Evolutionary conservation across 2,888 invertebrate genomes (phyloP).

Genomic region (Acrobeloides nanus): DNA sequence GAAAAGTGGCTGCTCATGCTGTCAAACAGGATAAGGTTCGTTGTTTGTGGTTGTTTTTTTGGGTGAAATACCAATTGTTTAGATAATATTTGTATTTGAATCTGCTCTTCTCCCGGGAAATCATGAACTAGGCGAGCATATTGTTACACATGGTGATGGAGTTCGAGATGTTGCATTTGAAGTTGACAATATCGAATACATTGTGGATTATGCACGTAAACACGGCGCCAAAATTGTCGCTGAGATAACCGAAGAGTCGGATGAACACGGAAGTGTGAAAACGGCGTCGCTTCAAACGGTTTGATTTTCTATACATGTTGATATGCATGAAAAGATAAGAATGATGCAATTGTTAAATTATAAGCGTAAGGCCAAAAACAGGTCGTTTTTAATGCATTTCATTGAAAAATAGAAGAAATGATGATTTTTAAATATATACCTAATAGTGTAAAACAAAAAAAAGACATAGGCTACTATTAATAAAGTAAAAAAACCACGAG

Average conservation of each 20-base stretch:
- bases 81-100: slow-evolving; percentile 85
- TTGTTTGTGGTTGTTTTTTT: neutral
- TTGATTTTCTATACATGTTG: slow-evolving; percentile 49
- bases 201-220: slow-evolving; percentile 73
- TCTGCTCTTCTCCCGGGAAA: slow-evolving; percentile 78
- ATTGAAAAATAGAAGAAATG: no score
- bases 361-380: no score
- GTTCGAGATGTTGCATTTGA: slow-evolving; percentile 90
- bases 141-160: slow-evolving; percentile 86
- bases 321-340: no score
- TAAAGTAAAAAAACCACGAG: no score
- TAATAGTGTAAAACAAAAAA: no score
- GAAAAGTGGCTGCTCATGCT: slow-evolving; percentile 75
- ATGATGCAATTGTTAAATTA: no score
- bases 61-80: no score
- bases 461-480: no score
- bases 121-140: slow-evolving; percentile 68
- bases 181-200: slow-evolving; percentile 83
- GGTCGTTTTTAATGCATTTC: no score
- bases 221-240: slow-evolving; percentile 71
- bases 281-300: slow-evolving; percentile 85
- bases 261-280: slow-evolving; percentile 73
- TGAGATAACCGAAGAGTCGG: slow-evolving; percentile 81
- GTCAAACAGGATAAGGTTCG: slow-evolving; percentile 79
- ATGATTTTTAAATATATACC: no score